Evolutionary conservation across 2,888 invertebrate species (phyloP).

Genomic region (Charanyca ferruginea): DNA sequence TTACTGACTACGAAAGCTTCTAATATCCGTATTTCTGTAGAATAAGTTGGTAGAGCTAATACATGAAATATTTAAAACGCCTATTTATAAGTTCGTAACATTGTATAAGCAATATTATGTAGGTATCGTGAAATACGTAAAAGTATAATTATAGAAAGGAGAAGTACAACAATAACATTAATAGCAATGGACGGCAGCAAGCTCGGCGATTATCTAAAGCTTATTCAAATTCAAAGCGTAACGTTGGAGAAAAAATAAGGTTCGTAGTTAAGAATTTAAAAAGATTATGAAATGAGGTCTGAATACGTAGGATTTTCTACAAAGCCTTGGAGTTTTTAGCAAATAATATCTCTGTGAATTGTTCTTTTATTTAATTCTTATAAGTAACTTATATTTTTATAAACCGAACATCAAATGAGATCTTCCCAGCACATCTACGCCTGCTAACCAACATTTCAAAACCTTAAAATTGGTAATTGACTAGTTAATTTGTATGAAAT

Average conservation of each 20-base stretch:
- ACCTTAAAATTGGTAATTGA: conserved; percentile 65
- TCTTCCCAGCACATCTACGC: conserved; percentile 46
- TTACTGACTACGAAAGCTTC: conserved; percentile 48
- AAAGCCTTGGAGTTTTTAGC: conserved; percentile 40
- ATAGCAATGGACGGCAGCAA: conserved; percentile 86
- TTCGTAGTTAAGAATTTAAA: conserved; percentile 45
- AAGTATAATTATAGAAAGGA: conserved; percentile 62
- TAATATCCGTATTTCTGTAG: conserved; percentile 33
- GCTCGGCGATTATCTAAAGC: conserved; percentile 75
- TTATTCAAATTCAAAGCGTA: conserved; percentile 62
- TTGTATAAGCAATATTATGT: conserved; percentile 54
- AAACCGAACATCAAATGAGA: conserved; percentile 42
- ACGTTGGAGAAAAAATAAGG: conserved; percentile 45
- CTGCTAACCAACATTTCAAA: conserved; percentile 51
- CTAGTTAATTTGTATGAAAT: conserved; percentile 56
- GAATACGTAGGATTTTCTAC: conserved; percentile 35
- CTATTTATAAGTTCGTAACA: conserved; percentile 41
- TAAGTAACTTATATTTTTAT: conserved; percentile 24
- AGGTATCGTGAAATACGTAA: conserved; percentile 52
- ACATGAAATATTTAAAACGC: conserved; percentile 42
- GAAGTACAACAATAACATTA: conserved; percentile 65
- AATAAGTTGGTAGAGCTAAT: conserved; percentile 36
- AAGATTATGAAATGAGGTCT: conserved; percentile 27
- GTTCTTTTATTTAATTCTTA: conserved; percentile 15
- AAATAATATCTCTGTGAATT: conserved; percentile 47